Conservation (phyloP, 2,888 invertebrate genomes). For the Phortica magna region DNA sequence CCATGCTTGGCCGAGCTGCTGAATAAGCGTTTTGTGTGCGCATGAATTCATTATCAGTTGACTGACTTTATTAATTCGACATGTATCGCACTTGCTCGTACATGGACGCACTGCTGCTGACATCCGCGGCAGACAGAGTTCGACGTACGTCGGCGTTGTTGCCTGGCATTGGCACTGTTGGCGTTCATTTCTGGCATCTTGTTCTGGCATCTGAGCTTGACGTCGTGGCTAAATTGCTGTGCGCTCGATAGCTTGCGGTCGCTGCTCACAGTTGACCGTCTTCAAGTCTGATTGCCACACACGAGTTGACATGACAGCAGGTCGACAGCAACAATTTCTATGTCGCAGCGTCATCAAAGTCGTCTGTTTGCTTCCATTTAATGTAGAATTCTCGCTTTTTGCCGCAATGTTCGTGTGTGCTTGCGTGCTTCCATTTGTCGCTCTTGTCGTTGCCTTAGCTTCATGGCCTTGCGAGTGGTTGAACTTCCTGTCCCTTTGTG, state of each 20-base stretch:
- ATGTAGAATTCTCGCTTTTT: too few species aligned
- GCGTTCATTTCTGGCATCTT: too few species aligned
- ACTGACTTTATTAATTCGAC: constrained; percentile 25
- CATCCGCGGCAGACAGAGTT: constrained; percentile 20
- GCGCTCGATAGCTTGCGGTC: not conserved
- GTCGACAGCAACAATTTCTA: too few species aligned
- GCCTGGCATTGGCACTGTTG: not conserved
- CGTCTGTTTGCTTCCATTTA: too few species aligned
- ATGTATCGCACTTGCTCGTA: constrained; percentile 6
- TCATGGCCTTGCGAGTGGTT: not conserved
- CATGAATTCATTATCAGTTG: not conserved
- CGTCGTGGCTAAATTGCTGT: not conserved
- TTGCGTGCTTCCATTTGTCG: too few species aligned
- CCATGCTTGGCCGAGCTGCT: not conserved
- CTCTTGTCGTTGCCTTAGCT: too few species aligned
- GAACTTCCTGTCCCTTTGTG: too few species aligned
- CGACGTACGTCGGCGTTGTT: not conserved
- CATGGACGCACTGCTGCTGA: not conserved
- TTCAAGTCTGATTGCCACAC: constrained; percentile 14
- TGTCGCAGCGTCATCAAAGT: too few species aligned
- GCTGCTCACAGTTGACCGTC: not conserved
- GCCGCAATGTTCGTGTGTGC: too few species aligned
- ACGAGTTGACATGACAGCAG: constrained; percentile 8
- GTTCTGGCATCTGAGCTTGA: not conserved
- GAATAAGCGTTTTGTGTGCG: not conserved